Conservation (phyloP, 2,113 vertebrate species). For the Urocolius indicus region DNA sequence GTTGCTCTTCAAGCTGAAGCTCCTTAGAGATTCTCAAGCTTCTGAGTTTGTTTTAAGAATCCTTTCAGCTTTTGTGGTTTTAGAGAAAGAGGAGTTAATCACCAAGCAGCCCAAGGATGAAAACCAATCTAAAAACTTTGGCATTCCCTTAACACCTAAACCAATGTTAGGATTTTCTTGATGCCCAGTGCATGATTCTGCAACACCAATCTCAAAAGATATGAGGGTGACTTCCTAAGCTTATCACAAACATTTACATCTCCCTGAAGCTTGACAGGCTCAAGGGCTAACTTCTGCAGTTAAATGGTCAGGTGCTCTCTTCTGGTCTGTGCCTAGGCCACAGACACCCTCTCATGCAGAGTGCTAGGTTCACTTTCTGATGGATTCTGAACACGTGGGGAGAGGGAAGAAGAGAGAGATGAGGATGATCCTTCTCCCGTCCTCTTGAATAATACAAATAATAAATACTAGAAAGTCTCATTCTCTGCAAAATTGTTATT, state of each 20-base stretch:
- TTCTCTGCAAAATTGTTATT: not conserved
- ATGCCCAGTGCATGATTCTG: fast-evolving
- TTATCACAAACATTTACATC: not conserved
- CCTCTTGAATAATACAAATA: not conserved
- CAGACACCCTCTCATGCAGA: fast-evolving
- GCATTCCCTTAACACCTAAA: not conserved
- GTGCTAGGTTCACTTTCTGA: fast-evolving
- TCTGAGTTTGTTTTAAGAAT: not conserved
- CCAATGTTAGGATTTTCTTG: not conserved
- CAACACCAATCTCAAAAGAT: not conserved
- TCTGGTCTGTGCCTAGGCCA: not conserved
- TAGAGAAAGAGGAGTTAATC: not conserved
- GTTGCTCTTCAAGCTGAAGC: not conserved
- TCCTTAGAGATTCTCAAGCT: not conserved
- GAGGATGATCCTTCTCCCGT: not conserved
- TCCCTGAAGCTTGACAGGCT: not conserved
- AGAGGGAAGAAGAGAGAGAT: not conserved
- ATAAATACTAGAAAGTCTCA: not conserved
- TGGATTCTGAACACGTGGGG: fast-evolving
- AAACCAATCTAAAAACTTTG: not conserved
- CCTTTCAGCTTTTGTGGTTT: not conserved
- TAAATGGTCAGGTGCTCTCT: not conserved
- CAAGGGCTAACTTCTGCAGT: not conserved
- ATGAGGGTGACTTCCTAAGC: not conserved
- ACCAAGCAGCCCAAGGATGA: not conserved